Percentiles rank a stretch among this genome's conserved stretches.
Conservation (phyloP, 2,113 vertebrate species). For the Gymnogyps californianus region DNA sequence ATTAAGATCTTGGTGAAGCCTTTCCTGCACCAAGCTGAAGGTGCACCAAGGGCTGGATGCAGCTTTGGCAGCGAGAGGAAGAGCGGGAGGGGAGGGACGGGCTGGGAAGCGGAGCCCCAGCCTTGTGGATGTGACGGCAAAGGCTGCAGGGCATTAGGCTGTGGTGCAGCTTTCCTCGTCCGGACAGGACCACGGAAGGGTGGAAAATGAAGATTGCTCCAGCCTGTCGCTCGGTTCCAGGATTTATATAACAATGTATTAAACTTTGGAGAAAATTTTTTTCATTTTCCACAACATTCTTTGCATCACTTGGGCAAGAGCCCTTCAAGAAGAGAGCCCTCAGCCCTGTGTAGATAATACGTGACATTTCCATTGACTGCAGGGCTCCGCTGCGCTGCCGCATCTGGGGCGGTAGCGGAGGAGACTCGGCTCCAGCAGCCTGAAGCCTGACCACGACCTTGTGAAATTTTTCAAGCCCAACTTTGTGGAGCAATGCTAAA, state of each 20-base stretch:
- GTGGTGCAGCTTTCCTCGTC: background rate
- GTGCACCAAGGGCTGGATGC: background rate
- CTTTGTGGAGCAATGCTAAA: background rate
- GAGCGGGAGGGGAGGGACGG: background rate
- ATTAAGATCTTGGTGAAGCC: background rate
- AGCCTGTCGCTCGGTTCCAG: fast-evolving
- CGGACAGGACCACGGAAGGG: background rate
- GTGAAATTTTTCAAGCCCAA: background rate
- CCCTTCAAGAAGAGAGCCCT: background rate
- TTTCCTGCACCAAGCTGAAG: background rate
- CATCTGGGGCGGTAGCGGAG: background rate
- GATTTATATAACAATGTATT: background rate
- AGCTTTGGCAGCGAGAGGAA: background rate
- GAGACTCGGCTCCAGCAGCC: background rate
- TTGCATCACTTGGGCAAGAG: background rate
- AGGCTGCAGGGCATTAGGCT: background rate
- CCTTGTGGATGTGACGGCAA: background rate
- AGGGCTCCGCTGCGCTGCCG: background rate
- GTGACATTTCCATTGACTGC: background rate
- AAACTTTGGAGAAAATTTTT: background rate
- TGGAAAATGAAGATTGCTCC: background rate
- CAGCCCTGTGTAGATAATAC: background rate
- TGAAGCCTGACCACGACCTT: background rate
- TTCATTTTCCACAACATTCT: background rate
- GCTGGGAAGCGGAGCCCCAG: too few relatives aligned